phyloP scores from a whole-genome alignment of 1,140 invertebrate species.

The Calliphora vicina region DNA sequence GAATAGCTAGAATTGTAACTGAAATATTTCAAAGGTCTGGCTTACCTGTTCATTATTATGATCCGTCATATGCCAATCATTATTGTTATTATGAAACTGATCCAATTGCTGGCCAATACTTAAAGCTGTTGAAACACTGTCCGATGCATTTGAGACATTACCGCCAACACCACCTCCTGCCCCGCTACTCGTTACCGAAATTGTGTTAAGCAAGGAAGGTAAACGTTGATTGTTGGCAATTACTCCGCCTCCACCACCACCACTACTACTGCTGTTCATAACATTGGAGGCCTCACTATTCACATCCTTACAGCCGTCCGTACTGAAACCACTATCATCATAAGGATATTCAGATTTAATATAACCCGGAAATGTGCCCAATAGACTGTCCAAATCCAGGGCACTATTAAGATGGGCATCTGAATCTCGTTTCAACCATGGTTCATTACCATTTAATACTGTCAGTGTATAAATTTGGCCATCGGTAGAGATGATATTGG shows the following conservation, averaged over 20 bases:
- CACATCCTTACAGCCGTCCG: constrained; percentile 71
- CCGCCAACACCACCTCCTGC: constrained; percentile 44
- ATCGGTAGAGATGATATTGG: constrained; percentile 61
- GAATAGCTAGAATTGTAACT: too few relatives aligned
- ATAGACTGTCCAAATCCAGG: constrained; percentile 72
- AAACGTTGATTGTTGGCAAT: constrained; percentile 49
- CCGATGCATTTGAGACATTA: constrained; percentile 55
- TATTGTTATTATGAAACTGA: constrained; percentile 77
- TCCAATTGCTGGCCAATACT: constrained; percentile 57
- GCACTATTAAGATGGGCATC: constrained; percentile 66
- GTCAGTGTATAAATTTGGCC: constrained; percentile 73
- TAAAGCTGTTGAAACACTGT: constrained; percentile 37
- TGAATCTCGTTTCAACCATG: constrained; percentile 66
- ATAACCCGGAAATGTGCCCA: constrained; percentile 68
- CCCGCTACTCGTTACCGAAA: constrained; percentile 66
- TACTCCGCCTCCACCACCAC: not conserved
- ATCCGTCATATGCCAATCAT: constrained; percentile 80
- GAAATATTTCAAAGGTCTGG: not conserved
- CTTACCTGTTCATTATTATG: constrained; percentile 70
- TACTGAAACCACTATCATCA: constrained; percentile 74
- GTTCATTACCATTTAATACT: constrained; percentile 70
- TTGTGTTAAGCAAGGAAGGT: constrained; percentile 61
- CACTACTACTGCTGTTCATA: constrained; percentile 28
- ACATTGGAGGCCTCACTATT: constrained; percentile 29
- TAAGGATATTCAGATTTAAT: constrained; percentile 74